A percentile compares a stretch with the other conserved stretches of the same genome.
These are phyloP conservation scores for Oreochromis tanganicae DNA, from an alignment of 2,113 vertebrate genomes.

Conservation along the genomic window DNA sequence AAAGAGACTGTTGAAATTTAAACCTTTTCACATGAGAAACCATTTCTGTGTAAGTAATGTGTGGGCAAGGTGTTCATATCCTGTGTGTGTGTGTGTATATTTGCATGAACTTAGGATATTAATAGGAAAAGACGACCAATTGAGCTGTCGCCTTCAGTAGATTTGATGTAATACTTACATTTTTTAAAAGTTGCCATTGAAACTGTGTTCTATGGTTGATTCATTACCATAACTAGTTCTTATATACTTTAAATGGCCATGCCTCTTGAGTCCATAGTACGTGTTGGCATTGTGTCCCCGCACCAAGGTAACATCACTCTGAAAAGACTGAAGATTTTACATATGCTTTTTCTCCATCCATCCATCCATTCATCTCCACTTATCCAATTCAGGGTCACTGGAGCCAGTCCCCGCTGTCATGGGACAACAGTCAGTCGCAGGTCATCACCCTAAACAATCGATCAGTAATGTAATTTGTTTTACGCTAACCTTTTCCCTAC, in stretches of 20 bases:
- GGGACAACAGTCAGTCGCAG: background rate
- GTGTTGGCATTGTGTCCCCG: background rate
- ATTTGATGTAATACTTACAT: background rate
- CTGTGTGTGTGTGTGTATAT: background rate
- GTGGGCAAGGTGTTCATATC: background rate
- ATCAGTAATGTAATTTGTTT: background rate
- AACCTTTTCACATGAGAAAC: slow-evolving; percentile 23
- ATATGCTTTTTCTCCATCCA: background rate
- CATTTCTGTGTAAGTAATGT: background rate
- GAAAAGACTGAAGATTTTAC: background rate
- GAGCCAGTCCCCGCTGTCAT: background rate
- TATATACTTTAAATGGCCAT: background rate
- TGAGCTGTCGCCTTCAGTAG: background rate
- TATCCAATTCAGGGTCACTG: background rate
- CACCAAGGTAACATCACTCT: background rate
- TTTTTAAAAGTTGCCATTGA: background rate
- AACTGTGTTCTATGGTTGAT: background rate
- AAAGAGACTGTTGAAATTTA: slow-evolving; percentile 39
- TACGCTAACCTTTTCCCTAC: background rate
- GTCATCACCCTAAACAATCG: background rate
- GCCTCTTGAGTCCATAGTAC: background rate
- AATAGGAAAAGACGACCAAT: background rate
- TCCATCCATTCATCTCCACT: background rate
- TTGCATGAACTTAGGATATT: background rate
- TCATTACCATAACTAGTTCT: background rate